Percentiles rank a stretch among this genome's conserved stretches.
Evolutionary conservation across 2,797 vertebrate species (phyloP).

Genomic region (Peromyscus attwateri): DNA sequence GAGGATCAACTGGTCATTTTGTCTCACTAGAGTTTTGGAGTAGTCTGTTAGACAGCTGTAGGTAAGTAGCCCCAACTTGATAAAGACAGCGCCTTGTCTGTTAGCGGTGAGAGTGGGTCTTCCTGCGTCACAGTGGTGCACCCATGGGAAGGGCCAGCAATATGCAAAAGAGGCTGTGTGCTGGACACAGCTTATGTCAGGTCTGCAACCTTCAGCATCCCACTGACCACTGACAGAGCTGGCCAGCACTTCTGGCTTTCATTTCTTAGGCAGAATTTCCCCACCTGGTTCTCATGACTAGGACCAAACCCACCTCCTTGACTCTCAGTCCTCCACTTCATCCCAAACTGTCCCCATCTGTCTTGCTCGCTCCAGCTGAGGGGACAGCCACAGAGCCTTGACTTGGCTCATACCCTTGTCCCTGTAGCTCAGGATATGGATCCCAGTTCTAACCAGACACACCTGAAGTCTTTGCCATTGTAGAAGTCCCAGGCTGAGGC

Average conservation of each 20-base stretch:
- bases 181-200: not conserved
- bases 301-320: not conserved
- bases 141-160: not conserved
- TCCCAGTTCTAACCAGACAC: not conserved
- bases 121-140: not conserved
- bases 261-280: not conserved
- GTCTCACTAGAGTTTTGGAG: not conserved
- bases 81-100: not conserved
- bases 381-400: not conserved
- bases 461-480: conserved; percentile 98
- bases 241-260: not conserved
- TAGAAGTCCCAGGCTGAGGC: conserved; percentile 98
- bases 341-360: not conserved
- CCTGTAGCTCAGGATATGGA: not conserved
- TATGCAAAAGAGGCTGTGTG: not conserved
- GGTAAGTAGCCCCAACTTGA: not conserved
- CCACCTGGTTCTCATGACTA: not conserved
- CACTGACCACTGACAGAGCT: not conserved
- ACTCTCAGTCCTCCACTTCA: not conserved
- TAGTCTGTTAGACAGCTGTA: not conserved
- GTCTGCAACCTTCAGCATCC: not conserved
- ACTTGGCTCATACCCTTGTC: not conserved
- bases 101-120: not conserved
- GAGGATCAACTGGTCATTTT: not conserved
- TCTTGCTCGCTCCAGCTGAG: not conserved